phyloP scores from a whole-genome alignment of 2,888 invertebrate species.

The Drosophila lutescens region DNA sequence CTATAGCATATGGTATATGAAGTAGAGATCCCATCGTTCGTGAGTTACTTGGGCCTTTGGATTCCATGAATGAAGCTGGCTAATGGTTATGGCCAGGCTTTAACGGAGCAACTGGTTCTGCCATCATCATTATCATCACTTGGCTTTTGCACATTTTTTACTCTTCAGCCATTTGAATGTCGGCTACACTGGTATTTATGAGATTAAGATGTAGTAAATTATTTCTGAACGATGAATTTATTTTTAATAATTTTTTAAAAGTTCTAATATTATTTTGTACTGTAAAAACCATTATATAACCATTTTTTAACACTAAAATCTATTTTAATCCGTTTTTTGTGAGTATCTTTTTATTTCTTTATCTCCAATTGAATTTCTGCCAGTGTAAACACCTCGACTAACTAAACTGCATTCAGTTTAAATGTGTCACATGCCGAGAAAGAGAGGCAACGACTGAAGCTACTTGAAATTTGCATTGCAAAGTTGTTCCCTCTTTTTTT shows the following conservation, averaged over 20 bases:
- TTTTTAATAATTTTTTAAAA: not conserved
- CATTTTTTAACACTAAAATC: too few species aligned
- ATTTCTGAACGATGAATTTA: too few species aligned
- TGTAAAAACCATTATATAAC: not conserved
- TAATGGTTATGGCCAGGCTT: conserved; percentile 34
- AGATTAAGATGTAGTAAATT: not conserved
- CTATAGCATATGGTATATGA: not conserved
- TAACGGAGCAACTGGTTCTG: conserved; percentile 34
- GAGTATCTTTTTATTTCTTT: not conserved
- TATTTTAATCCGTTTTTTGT: too few species aligned
- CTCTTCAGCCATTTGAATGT: conserved; percentile 30
- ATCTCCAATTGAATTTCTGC: not conserved
- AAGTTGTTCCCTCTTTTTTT: conserved; percentile 20
- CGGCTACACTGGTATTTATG: conserved; percentile 10
- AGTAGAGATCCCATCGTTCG: conserved; percentile 11
- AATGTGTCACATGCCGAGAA: conserved; percentile 23
- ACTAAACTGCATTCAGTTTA: conserved; percentile 26
- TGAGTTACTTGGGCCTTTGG: conserved; percentile 8
- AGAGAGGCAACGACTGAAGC: conserved; percentile 7
- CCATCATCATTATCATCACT: conserved; percentile 26
- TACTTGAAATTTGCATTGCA: conserved; percentile 45
- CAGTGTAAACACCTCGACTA: conserved; percentile 3
- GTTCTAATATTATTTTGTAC: not conserved
- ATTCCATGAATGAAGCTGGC: conserved; percentile 31
- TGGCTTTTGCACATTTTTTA: conserved; percentile 14